Evolutionary conservation across 1,140 invertebrate species (phyloP).

Genomic region (Drosophila grimshawi): DNA sequence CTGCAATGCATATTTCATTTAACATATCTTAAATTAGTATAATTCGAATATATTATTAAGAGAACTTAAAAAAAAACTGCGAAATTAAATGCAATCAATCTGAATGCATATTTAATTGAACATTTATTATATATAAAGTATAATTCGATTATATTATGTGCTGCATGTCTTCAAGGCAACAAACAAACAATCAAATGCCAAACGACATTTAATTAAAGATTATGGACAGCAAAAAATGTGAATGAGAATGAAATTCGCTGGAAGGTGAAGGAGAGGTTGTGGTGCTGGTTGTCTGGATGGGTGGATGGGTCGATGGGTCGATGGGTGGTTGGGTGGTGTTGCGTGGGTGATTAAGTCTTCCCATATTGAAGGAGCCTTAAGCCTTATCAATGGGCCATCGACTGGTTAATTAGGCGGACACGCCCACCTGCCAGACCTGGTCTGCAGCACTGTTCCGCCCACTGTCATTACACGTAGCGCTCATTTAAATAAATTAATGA

Average conservation of each 20-base stretch:
- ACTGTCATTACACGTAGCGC: slow-evolving; percentile 68
- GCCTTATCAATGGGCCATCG: slow-evolving; percentile 66
- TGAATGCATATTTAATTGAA: too few relatives aligned
- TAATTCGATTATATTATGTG: slow-evolving; percentile 1
- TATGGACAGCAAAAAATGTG: slow-evolving; percentile 5
- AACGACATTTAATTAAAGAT: slow-evolving; percentile 74
- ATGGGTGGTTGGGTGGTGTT: too few relatives aligned
- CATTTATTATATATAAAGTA: too few relatives aligned
- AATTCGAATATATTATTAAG: too few relatives aligned
- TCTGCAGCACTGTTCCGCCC: slow-evolving; percentile 4
- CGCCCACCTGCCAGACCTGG: slow-evolving; percentile 19
- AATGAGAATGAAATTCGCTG: not conserved
- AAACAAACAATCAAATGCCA: slow-evolving; percentile 73
- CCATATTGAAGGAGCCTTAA: slow-evolving; percentile 17
- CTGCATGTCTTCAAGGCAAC: slow-evolving; percentile 32
- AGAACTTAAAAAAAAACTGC: too few relatives aligned
- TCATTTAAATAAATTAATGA: slow-evolving; percentile 80
- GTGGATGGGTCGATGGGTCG: too few relatives aligned
- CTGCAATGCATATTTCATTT: too few relatives aligned
- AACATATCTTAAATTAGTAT: too few relatives aligned
- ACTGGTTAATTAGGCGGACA: slow-evolving; percentile 66
- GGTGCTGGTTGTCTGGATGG: too few relatives aligned
- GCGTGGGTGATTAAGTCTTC: too few relatives aligned
- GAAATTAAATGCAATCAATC: too few relatives aligned
- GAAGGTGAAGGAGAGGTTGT: not conserved